Base-by-base conservation (phyloP, 30 jellyfish, hydroid and myxozoan species). In the Cassiopea andromeda region DNA sequence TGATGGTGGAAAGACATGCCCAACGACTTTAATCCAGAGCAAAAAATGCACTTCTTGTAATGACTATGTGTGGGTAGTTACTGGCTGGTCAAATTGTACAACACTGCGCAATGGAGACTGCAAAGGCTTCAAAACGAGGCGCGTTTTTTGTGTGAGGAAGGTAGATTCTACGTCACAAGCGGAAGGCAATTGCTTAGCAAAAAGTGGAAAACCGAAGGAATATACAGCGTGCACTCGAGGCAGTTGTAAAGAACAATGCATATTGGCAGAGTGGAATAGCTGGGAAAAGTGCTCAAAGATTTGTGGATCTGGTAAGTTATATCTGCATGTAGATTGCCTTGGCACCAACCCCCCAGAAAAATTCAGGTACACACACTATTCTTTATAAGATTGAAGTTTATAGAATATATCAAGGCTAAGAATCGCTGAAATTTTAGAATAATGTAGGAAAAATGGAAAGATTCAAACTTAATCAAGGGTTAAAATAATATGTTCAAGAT, bases 241-340 rank as follows among this genome's bases (percentile, higher is more conserved):
- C 16, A 44, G 84, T 18, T 82, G 93, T 48, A 60, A 57, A 1
- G 68, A 69, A 59, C 27, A 48, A 12, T 90, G 97, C 77, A 48
- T 48, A 15, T 66, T 90, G 78, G 5, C 92, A 7, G 80, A 82
- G 44, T 90, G 97, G 97, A 74, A 82, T 47, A 74, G 17, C 1
- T 90, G 93, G 92, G 88, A 90, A 60, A 60, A 57, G 17, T 90
- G 97, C 89, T 48, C 85, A 38, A 90, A 75, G 60, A 73, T 72
- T 7, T 90, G 97, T 66, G 97, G 90, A 57, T 44, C 89, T 17
- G 96, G 96, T 81, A 88, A 57, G 75, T 19, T 4, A 19, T 66
- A 4, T 15, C 8, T 66, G 45, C 75, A 66, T 66, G 27, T 59
- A 59, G 16, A 59, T 59, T 59, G 10, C 70, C 70, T 59, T 59